Base-by-base conservation (phyloP, 2,113 vertebrate genomes). In the Camelus dromedarius region DNA sequence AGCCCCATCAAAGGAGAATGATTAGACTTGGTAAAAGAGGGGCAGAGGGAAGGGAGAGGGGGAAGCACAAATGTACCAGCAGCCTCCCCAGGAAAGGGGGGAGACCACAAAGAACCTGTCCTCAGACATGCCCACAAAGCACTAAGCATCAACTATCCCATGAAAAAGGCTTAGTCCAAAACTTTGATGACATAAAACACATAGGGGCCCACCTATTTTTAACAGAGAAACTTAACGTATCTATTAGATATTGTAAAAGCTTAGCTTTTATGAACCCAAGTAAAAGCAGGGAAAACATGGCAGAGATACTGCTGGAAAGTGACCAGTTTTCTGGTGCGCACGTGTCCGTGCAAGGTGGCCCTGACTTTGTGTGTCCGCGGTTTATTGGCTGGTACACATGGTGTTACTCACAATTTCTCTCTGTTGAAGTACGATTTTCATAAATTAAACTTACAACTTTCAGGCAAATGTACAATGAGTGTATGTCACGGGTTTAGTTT, bases 241-340 rank as follows among this genome's bases (percentile, higher is more conserved):
- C 99, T 96, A 99, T 99, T 12, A 99, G 99, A 96, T 99, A 99
- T 98, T 99, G 99, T 99, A 99, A 99, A 98, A 99, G 99, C 94
- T 98, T 99, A 93, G 99, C 99, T 22, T 99, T 99, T 70, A 99
- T 99, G 99, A 99, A 99, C 98, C 99, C 99, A 38, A 99, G 99
- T 93, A 99, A 99, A 98, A 99, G 99, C 62, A 98, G 99, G 2
- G 99, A 99, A 98, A 99, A 99, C 97, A 99, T 99, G 20, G 99
- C 99, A 22, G 99, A 99, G 99, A 99, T 99, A 72, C 99, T 99
- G 99, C 99, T 99, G 98, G 99, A 99, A 98, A 99, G 99, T 0
- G 99, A 99, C 98, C 99, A 99, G 97, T 99, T 99, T 98, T 98
- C 98, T 96, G 99, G 98, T 58, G 99, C 99, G 76, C 99, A 99